Conservation (phyloP, 1,140 invertebrate species). For the Uloborus diversus region DNA sequence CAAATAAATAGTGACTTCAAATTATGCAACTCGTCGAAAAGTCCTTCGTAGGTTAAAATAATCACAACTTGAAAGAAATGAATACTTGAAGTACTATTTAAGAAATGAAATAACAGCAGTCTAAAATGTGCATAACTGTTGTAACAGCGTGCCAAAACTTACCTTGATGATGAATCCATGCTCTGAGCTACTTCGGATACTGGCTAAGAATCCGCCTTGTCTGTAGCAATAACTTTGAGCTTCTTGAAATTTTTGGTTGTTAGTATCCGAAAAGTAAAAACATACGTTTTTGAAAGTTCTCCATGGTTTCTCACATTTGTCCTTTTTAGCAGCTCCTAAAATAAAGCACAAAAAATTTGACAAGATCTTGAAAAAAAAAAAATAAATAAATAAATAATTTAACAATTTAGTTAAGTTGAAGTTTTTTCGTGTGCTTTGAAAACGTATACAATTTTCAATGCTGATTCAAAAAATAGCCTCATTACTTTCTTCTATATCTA, state of each 20-base stretch:
- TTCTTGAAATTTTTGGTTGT: slow-evolving; percentile 36
- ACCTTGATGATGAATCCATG: slow-evolving; percentile 47
- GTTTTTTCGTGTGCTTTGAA: too few relatives aligned
- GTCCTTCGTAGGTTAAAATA: not conserved
- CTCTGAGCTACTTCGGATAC: slow-evolving; percentile 38
- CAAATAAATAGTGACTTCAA: too few relatives aligned
- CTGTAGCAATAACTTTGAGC: slow-evolving; percentile 32
- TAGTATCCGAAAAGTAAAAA: slow-evolving; percentile 32
- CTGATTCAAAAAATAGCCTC: too few relatives aligned
- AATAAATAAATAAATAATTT: not conserved
- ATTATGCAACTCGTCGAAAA: not conserved
- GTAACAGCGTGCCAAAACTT: too few relatives aligned
- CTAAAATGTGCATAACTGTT: too few relatives aligned
- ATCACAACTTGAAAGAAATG: not conserved
- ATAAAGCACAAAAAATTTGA: too few relatives aligned
- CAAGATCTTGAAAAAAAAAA: not conserved
- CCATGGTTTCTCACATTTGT: slow-evolving; percentile 47
- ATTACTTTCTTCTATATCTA: too few relatives aligned
- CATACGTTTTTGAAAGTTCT: slow-evolving; percentile 29
- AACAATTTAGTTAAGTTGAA: too few relatives aligned
- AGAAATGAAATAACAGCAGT: too few relatives aligned
- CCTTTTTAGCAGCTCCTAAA: slow-evolving; percentile 2
- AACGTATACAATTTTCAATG: too few relatives aligned
- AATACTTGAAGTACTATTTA: too few relatives aligned
- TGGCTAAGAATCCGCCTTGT: slow-evolving; percentile 39